Conservation (phyloP, 2,113 vertebrate species). For the Catharus bicknelli region DNA sequence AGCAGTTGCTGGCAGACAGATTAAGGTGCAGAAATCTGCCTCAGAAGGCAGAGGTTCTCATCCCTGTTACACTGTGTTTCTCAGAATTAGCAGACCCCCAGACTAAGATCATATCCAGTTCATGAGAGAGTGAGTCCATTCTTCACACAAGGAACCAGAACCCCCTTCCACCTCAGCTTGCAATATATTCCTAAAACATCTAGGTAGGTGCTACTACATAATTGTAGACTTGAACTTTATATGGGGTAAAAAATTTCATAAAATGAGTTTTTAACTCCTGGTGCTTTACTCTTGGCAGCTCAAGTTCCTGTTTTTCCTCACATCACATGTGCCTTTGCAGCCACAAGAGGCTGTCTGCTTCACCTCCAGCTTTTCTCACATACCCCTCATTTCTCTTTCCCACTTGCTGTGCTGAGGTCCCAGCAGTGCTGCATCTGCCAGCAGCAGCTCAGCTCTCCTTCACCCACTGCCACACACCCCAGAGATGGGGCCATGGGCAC, state of each 20-base stretch:
- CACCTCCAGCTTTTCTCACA: not conserved
- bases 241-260: not conserved
- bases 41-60: not conserved
- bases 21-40: not conserved
- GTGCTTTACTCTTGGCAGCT: not conserved
- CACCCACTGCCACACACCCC: fast-evolving
- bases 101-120: not conserved
- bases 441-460: not conserved
- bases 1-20: not conserved
- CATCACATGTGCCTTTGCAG: fast-evolving
- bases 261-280: not conserved
- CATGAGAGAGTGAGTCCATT: not conserved
- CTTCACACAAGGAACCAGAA: not conserved
- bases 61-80: not conserved
- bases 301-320: fast-evolving
- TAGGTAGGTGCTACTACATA: not conserved
- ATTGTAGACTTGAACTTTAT: not conserved
- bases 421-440: not conserved
- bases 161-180: not conserved
- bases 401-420: not conserved
- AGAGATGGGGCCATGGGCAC: not conserved
- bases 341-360: not conserved
- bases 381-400: not conserved
- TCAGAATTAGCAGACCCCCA: not conserved
- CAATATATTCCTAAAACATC: not conserved